These are phyloP conservation scores for Antheraea pernyi DNA, from an alignment of 1,140 invertebrate genomes.

Conservation along the genomic window DNA sequence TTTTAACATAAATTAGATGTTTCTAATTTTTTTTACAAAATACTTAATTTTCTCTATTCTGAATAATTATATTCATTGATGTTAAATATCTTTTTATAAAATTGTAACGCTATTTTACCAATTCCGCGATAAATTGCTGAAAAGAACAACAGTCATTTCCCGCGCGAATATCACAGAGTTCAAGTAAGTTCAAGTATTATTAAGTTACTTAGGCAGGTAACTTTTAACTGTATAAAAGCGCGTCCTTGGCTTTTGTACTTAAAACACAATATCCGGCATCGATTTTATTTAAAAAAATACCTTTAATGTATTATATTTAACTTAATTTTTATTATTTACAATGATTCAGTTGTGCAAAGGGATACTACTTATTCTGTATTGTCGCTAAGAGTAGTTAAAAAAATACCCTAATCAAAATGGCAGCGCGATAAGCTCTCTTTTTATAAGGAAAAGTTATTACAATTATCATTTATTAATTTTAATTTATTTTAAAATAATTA, in stretches of 20 bases:
- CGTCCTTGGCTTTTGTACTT: neutral
- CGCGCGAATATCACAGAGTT: too few relatives aligned
- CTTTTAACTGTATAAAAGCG: neutral
- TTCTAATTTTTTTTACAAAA: too few relatives aligned
- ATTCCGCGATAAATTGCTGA: too few relatives aligned
- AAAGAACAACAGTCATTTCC: too few relatives aligned
- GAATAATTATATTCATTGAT: too few relatives aligned
- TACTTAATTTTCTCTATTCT: too few relatives aligned
- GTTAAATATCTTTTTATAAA: too few relatives aligned
- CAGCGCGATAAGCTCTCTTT: neutral
- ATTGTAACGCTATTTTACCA: too few relatives aligned
- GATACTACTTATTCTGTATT: neutral
- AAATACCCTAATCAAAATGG: neutral
- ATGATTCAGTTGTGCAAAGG: neutral
- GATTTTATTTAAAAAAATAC: neutral
- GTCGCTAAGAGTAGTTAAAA: neutral
- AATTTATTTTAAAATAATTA: neutral
- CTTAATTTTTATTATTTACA: neutral
- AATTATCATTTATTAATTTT: neutral
- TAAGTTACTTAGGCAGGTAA: neutral
- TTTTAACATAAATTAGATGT: too few relatives aligned
- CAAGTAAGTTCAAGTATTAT: neutral
- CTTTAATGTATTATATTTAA: neutral
- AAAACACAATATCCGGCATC: neutral
- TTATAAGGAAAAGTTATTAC: neutral